Base-by-base conservation (phyloP, 2,888 invertebrate genomes). In the Thera obeliscata region DNA sequence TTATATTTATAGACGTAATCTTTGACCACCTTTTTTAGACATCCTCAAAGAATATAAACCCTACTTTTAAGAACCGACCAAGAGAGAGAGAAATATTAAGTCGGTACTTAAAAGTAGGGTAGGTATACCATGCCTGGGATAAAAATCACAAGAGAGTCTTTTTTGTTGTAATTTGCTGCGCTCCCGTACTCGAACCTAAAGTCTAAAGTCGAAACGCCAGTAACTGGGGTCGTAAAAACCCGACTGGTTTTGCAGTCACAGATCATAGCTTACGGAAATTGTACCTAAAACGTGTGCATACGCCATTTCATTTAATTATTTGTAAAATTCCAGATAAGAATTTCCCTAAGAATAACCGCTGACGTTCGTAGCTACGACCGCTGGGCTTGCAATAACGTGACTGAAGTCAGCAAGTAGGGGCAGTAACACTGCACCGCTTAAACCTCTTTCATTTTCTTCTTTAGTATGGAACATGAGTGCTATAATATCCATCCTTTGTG, bases 391-490 rank as follows among this genome's bases (percentile, higher is more conserved):
- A 41, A 58, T 68, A 65, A 68, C 64, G 69, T 62, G 65, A 59
- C 65, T 65, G 62, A 61, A 62, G 58, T 65, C 55, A 41, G 59
- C 43, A 62, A 65, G 65, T 69, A 55, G 63, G 54, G 61, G 54
- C 41, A 43, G 54, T 68, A 55, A 49, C 38, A 64, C 61, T 65
- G 62, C 69, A 65, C n/a, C 41, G 56, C 52, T 66, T 50, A 59
- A 55, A 55, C 59, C 52, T 5, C 56, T 64, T 64, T 65, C 56
- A 65, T 71, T 73, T 70, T 71, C 62, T 67, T 59, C 55, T 68
- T 22, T 69, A 78, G 77, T 78, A 74, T 72, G 70, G 67, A 68
- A 62, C 70, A 62, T 54, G 71, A 69, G 74, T 74, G 74, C 72
- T 68, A 67, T 74, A 73, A 76, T 72, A 75, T 74, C 71, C 60